Percentiles rank a stretch among this genome's conserved stretches.
phyloP scores from a whole-genome alignment of 2,113 vertebrate species.

The Nothoprocta pentlandii region DNA sequence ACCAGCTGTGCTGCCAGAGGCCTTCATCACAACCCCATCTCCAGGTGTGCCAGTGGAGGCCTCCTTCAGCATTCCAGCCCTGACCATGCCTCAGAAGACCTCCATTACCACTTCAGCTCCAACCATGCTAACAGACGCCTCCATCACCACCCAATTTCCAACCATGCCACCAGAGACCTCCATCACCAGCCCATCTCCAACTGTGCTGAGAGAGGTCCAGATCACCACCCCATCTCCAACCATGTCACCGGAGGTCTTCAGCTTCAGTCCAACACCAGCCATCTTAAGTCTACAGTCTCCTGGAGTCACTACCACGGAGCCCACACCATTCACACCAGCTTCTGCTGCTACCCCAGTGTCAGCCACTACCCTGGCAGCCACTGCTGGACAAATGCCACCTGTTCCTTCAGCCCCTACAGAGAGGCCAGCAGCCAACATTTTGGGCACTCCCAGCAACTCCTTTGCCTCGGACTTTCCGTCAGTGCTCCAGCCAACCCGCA shows the following conservation, averaged over 20 bases:
- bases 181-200: fast-evolving
- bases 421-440: background rate
- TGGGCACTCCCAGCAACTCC: background rate
- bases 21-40: background rate
- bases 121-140: background rate
- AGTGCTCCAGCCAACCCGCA: background rate
- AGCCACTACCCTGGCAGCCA: background rate
- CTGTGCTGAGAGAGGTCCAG: fast-evolving
- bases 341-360: fast-evolving
- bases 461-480: fast-evolving
- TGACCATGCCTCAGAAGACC: background rate
- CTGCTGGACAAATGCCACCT: background rate
- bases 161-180: fast-evolving
- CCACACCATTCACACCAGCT: background rate
- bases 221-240: background rate
- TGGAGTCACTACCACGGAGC: background rate
- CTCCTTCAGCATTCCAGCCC: background rate
- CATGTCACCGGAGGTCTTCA: background rate
- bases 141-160: background rate
- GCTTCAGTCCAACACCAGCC: background rate
- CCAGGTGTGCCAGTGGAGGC: background rate
- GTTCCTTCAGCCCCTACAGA: background rate
- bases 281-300: background rate
- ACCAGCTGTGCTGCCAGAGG: background rate
- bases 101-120: background rate